These are phyloP conservation scores for Caenorhabditis becei DNA, from an alignment of 2,888 invertebrate species.

Conservation along the genomic window DNA sequence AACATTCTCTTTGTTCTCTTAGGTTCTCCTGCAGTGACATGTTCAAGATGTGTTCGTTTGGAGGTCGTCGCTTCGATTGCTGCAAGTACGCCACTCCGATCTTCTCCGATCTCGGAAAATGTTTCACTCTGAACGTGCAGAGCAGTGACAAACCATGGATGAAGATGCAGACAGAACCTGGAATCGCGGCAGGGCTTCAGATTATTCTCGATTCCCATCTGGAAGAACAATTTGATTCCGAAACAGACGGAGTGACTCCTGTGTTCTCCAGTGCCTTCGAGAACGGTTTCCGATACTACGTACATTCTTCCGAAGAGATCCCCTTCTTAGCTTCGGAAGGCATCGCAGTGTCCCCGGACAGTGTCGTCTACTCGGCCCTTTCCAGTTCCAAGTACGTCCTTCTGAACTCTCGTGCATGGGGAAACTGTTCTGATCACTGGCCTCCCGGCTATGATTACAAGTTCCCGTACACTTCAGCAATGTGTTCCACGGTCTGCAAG, in stretches of 20 bases:
- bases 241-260: constrained; percentile 50
- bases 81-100: constrained; percentile 73
- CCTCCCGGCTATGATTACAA: constrained; percentile 50
- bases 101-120: constrained; percentile 77
- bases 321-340: constrained; percentile 76
- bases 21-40: constrained; percentile 73
- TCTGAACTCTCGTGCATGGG: constrained; percentile 62
- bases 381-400: constrained; percentile 59
- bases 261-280: constrained; percentile 73
- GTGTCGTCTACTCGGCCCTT: constrained; percentile 74
- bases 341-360: constrained; percentile 77
- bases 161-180: constrained; percentile 73
- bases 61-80: constrained; percentile 69
- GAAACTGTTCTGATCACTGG: constrained; percentile 70
- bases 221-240: constrained; percentile 70
- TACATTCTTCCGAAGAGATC: constrained; percentile 69
- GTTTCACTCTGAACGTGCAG: constrained; percentile 71
- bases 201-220: constrained; percentile 71
- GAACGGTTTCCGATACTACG: constrained; percentile 77
- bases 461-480: constrained; percentile 59
- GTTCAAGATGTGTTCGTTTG: constrained; percentile 73
- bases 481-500: constrained; percentile 63
- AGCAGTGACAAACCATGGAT: constrained; percentile 72
- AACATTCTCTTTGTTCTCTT: constrained; percentile 62
- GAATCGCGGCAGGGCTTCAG: constrained; percentile 75